These are phyloP conservation scores for Rhopalosiphum padi DNA, from an alignment of 1,140 invertebrate genomes.

Conservation along the genomic window DNA sequence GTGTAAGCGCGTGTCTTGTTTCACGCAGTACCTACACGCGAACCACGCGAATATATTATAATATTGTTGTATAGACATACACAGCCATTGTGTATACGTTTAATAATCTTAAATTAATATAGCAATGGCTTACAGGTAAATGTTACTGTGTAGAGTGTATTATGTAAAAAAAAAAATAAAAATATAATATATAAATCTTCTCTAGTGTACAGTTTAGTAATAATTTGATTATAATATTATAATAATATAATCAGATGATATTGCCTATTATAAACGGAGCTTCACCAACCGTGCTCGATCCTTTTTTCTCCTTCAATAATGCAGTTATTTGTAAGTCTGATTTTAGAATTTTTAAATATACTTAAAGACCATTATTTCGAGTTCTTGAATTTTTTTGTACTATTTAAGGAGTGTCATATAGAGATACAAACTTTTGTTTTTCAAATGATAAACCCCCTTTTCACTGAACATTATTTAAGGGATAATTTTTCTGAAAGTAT, in stretches of 20 bases:
- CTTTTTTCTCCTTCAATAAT: no score
- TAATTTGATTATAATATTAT: background rate
- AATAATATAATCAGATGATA: background rate
- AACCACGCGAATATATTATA: background rate
- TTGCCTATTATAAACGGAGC: background rate
- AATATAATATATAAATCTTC: no score
- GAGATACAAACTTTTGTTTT: no score
- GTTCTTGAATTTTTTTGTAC: no score
- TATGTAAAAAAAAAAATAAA: background rate
- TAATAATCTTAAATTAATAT: background rate
- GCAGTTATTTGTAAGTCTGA: no score
- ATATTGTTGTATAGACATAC: background rate
- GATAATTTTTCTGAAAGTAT: no score
- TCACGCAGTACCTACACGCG: background rate
- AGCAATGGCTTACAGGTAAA: background rate
- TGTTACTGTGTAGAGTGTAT: background rate
- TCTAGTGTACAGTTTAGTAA: background rate
- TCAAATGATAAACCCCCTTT: no score
- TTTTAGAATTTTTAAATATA: no score
- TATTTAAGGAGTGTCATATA: no score
- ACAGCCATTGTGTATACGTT: background rate
- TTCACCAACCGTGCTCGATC: no score
- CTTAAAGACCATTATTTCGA: no score
- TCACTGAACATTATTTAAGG: no score
- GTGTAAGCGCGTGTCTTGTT: background rate